Evolutionary conservation across 2,888 invertebrate genomes (phyloP), one percentile per base, ranked within the genome.

Genomic region (Taenaris catops): DNA sequence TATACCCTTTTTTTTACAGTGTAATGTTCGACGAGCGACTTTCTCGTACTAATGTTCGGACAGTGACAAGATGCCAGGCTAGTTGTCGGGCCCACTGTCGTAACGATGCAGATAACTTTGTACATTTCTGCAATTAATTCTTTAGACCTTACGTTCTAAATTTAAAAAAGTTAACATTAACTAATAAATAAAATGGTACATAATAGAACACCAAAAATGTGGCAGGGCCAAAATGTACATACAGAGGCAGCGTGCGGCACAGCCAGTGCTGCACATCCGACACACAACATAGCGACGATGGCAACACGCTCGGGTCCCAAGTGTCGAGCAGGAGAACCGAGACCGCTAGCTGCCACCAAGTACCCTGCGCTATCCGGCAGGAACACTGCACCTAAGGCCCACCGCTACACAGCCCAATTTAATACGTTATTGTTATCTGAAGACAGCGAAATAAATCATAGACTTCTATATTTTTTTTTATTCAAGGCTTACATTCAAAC

Each of bases 21-120:
- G 39, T 83, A 10, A 86, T 86, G 84, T 86, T 86, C 46, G 84
- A 83, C 46, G 84, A 86, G 51, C 67, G 69, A 0, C 52, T 75
- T 1, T 50, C 72, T 0, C 69, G 74, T 0, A 72, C 71, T 0
- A 83, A 83, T 44, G 84, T 86, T 3, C 74, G 83, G 1, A 81
- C 81, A 0, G 58, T 81, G 31, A 81, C 83, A 0, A 68, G 83
- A 0, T 86, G 84, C 42, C 83, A 84, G 34, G 80, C 84, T 1
- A 70, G 72, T 32, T 86, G 84, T 50, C 74, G 84, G 8, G 72
- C 75, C 12, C 83, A 78, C 46, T 86, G 84, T 39, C 67, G 73
- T 28, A 86, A 86, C 58, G 80, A 84, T 40, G 58, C 83, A 0
- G 84, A 83, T n/a, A n/a, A n/a, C n/a, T n/a, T n/a, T n/a, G n/a